Evolutionary conservation across 1,140 invertebrate genomes (phyloP), one percentile per base, ranked within the genome.

Genomic region (Rhizoglyphus robini): DNA sequence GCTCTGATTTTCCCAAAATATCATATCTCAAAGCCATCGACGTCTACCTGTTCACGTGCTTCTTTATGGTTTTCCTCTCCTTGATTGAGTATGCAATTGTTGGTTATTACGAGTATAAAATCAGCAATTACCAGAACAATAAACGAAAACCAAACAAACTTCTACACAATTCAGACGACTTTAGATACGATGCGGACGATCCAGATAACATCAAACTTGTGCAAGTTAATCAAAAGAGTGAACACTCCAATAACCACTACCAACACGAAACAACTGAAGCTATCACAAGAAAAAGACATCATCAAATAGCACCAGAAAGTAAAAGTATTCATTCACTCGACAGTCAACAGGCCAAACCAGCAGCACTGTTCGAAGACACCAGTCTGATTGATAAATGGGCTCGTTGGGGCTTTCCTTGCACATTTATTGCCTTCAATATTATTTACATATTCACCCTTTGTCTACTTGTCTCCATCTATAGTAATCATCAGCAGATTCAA

Each of bases 1-100:
- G 75, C 65, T 74, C 72, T 58, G 69, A 70, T 11, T 73, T 75
- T 69, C 75, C 74, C 13, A 75, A 75, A 70, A 75, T 75, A 11
- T 68, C 65, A 31, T 75, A 75, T 63, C 69, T 75, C 49, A 75
- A 75, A 63, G 74, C 74, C 49, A 58, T 75, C 20, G 74, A 75
- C 63, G 71, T 74, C n/a, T 74, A 74, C 62, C 65, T 75, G 11
- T 73, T 73, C 20, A 70, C 72, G n/a, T 75, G 73, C 62, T 75
- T 75, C 58, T 72, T 76, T 29, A 74, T 75, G 41, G 72, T 73
- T 72, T 69, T 71, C 34, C 32, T 72, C 8, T 71, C 71, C 8
- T 63, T 71, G 30, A 67, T 72, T 36, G 71, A 71, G 61, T 71
- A 71, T 58, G 71, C 71, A 0, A 65, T 51, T 36, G 71, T 71